Conservation (phyloP, 2,797 vertebrate genomes). For the Falco biarmicus region DNA sequence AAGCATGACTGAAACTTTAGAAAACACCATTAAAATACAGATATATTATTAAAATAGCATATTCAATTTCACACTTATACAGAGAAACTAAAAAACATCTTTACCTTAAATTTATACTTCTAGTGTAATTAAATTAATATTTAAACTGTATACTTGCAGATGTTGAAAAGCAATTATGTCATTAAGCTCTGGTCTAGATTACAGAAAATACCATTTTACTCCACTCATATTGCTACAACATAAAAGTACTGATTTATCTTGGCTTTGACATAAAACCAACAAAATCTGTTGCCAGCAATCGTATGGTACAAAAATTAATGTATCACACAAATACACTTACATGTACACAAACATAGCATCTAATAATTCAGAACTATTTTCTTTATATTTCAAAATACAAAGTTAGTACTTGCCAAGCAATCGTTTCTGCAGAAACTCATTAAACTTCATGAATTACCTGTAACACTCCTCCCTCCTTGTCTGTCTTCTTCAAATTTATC, state of each 20-base stretch:
- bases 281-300: constrained; percentile 11
- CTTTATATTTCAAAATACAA: neutral
- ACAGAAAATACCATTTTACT: constrained; percentile 76
- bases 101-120: neutral
- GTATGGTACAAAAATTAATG: neutral
- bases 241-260: constrained; percentile 43
- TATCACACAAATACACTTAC: neutral
- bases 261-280: constrained; percentile 43
- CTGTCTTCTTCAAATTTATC: neutral
- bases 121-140: neutral
- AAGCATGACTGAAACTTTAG: neutral
- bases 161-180: constrained; percentile 74
- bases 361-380: neutral
- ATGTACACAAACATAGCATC: neutral
- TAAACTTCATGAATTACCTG: neutral
- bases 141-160: constrained; percentile 44
- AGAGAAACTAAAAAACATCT: neutral
- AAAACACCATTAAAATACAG: neutral
- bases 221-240: constrained; percentile 64
- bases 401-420: neutral
- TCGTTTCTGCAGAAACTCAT: neutral
- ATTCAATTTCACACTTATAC: neutral
- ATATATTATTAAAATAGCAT: neutral
- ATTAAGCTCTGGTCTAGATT: constrained; percentile 68
- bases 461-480: neutral